These are phyloP conservation scores for Trichomalopsis sarcophagae DNA, from an alignment of 1,140 invertebrate species.

Conservation along the genomic window DNA sequence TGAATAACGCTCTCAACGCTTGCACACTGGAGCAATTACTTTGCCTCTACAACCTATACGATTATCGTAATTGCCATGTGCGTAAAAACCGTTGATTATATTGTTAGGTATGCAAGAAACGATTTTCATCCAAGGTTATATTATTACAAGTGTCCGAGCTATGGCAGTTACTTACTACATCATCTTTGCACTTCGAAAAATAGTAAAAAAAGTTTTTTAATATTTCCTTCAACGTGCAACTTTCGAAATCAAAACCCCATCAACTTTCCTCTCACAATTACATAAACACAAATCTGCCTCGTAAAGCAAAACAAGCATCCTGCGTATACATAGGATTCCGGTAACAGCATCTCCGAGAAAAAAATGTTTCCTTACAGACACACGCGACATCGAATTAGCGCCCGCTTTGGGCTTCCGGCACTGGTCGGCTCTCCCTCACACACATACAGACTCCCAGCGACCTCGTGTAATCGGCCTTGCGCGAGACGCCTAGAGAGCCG, in stretches of 20 bases:
- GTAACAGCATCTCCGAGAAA: neutral
- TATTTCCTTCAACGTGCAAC: too few relatives aligned
- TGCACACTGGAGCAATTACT: neutral
- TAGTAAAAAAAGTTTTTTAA: too few relatives aligned
- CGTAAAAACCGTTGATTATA: neutral
- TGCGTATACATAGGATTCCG: neutral
- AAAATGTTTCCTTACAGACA: neutral
- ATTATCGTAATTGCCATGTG: neutral
- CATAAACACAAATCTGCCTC: neutral
- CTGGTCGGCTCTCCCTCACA: neutral
- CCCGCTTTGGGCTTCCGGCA: neutral
- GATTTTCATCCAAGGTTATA: neutral
- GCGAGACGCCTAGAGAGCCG: neutral
- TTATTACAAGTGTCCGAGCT: too few relatives aligned
- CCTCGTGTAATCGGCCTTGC: slow-evolving; percentile 19
- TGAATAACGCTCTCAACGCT: neutral
- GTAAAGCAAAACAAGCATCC: too few relatives aligned
- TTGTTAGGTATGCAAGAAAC: neutral
- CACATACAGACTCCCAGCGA: neutral
- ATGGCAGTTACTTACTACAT: too few relatives aligned
- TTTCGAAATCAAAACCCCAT: neutral
- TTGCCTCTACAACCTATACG: neutral
- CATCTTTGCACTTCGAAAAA: too few relatives aligned
- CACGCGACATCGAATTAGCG: neutral
- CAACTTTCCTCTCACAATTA: neutral